Evolutionary conservation across 2,113 vertebrate species (phyloP), one percentile per base, ranked within the genome.

Genomic region (Motacilla alba): DNA sequence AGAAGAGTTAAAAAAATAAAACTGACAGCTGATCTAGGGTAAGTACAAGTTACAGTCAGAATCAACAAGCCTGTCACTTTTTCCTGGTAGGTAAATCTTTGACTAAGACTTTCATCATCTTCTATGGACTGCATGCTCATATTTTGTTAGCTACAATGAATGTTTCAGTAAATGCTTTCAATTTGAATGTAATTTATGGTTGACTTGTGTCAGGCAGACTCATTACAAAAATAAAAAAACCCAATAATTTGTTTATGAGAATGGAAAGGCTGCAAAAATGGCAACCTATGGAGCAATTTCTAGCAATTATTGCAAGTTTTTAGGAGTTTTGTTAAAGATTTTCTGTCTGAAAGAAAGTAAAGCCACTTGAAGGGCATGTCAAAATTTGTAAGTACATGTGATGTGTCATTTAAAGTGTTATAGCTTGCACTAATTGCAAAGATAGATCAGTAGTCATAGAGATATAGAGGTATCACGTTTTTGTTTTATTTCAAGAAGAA

Each of bases 1-100:
- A 97, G 97, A 98, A 97, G 90, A 98, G 90, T 93, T 97, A 96
- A 97, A 97, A 97, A 97, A 95, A 96, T 97, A 97, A 97, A 96
- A 96, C 95, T 97, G 97, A 97, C 95, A 97, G 95, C 97, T 97
- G 98, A 94, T 74, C 9, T 97, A 98, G 97, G 98, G 98, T 98
- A 98, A 98, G 98, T 98, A 98, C 97, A 97, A 98, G 97, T 98
- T 97, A 97, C 97, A 98, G 98, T 98, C 98, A 98, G 97, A 98
- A 96, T 97, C 98, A 98, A 96, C 98, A 98, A 98, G 95, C 97
- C 97, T 98, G 98, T 96, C 97, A 96, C 94, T 95, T 97, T 97
- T 97, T 94, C 83, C 97, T 96, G 98, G 98, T 98, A 98, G 98
- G 98, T 98, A 98, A 97, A 97, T 59, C 88, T 97, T 96, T 96